Evolutionary conservation across 2,113 vertebrate genomes (phyloP).

Genomic region (Holacanthus passer): DNA sequence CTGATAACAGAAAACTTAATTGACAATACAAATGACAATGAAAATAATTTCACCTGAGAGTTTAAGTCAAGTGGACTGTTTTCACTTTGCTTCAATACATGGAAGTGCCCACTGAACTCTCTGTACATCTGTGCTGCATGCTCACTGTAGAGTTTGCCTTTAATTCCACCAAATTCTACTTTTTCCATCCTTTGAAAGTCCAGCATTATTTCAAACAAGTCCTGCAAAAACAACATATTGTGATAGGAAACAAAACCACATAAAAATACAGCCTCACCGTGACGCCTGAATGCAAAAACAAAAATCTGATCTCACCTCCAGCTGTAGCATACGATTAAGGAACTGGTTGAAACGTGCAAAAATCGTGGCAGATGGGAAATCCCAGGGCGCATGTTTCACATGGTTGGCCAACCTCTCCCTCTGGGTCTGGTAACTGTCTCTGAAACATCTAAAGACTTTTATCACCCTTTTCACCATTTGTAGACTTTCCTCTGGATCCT

Average conservation of each 20-base stretch:
- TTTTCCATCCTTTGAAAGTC: conserved; percentile 89
- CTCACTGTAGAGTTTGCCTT: conserved; percentile 82
- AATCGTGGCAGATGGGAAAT: conserved; percentile 87
- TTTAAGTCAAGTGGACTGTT: conserved; percentile 75
- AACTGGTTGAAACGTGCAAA: conserved; percentile 86
- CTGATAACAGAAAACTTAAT: neutral
- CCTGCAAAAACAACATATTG: conserved; percentile 62
- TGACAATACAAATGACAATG: neutral
- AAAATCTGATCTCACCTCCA: conserved; percentile 80
- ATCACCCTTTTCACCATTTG: conserved; percentile 82
- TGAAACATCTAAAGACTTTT: conserved; percentile 81
- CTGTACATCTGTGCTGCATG: conserved; percentile 75
- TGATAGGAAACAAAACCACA: neutral
- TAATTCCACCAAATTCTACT: conserved; percentile 84
- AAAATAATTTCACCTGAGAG: conserved; percentile 76
- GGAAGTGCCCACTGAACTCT: conserved; percentile 82
- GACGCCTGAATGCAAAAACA: neutral
- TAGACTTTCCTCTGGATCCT: conserved; percentile 85
- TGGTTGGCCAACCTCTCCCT: conserved; percentile 77
- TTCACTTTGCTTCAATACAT: conserved; percentile 79
- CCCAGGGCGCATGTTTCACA: conserved; percentile 80
- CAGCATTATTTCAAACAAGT: conserved; percentile 82
- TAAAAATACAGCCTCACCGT: neutral
- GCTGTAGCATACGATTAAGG: conserved; percentile 81
- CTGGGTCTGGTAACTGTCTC: conserved; percentile 81